Evolutionary conservation across 1,140 invertebrate genomes (phyloP), one percentile per base, ranked within the genome.

Genomic region (Magallana ariakensis): DNA sequence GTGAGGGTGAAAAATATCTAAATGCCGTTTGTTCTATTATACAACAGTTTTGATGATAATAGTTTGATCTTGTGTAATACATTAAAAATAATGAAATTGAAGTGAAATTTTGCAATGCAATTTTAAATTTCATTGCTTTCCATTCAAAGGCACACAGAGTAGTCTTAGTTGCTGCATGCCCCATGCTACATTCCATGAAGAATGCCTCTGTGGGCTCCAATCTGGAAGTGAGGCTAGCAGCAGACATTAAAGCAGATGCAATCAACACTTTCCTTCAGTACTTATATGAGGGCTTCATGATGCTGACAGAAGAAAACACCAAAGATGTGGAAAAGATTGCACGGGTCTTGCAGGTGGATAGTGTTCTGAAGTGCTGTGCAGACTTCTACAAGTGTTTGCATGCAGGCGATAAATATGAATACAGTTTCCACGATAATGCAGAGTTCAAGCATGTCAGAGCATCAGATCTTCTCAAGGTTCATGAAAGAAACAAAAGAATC

Each of bases 221-320:
- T 16, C 75, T 88, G 22, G 87, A 88, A 55, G 80, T 88, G 46
- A 62, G 80, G 66, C 84, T 88, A n/a, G 80, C 84, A 55, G 58
- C 84, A 46, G 87, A 88, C 53, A 88, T 88, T 46, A 82, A 56
- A 70, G 75, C 80, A 54, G 84, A 85, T n/a, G 58, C 87, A 11
- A 83, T 88, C 16, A 85, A 85, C 57, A 85, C 84, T 60, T 88
- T 88, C 60, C 84, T 88, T 62, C 87, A 88, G 75, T 88, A 88
- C 80, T 57, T 88, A 58, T 88, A 88, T 85, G 87, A 88, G 58
- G 87, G 87, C 6, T 88, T 88, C 53, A 88, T 88, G 87, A 83
- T 88, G 83, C 81, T 88, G 26, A 82, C 87, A 85, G 87, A 88
- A 46, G 87, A 88, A 15, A 88, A 85, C 75, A 66, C 75, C 22